A percentile compares a stretch with the other conserved stretches of the same genome.
Evolutionary conservation across 2,888 invertebrate species (phyloP).

Genomic region (Chrysolina americana): DNA sequence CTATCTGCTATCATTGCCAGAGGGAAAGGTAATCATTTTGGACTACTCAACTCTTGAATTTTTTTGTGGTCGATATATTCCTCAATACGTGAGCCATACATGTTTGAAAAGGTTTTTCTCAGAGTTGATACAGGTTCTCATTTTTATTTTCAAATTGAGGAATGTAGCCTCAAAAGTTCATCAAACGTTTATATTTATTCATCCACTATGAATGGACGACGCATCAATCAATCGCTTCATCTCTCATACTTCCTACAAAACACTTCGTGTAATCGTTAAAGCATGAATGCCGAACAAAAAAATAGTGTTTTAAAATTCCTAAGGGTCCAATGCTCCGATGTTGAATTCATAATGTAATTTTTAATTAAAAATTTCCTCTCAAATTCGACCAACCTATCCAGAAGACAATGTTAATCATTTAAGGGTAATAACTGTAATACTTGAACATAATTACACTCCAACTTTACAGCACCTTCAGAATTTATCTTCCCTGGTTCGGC

Average conservation of each 20-base stretch:
- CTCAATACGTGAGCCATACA: no score
- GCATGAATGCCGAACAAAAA: constrained; percentile 6
- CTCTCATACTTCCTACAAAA: constrained; percentile 9
- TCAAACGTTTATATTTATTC: not conserved
- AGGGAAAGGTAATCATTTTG: no score
- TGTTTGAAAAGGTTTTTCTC: no score
- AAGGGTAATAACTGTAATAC: constrained; percentile 46
- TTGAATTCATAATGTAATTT: constrained; percentile 9
- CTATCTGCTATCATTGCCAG: no score
- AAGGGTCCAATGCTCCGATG: constrained; percentile 33
- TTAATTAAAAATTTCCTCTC: constrained; percentile 31
- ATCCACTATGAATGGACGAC: not conserved
- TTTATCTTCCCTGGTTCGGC: constrained; percentile 49
- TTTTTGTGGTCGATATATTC: no score
- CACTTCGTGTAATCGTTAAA: constrained; percentile 9
- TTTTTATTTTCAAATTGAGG: no score
- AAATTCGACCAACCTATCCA: constrained; percentile 26
- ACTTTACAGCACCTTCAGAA: constrained; percentile 48
- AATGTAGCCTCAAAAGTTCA: no score
- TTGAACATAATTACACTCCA: constrained; percentile 48
- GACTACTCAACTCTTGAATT: no score
- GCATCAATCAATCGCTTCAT: constrained; percentile 5
- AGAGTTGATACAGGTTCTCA: no score
- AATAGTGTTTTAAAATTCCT: constrained; percentile 29
- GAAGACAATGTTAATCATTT: constrained; percentile 50